A percentile compares a stretch with the other conserved stretches of the same genome.
phyloP scores from a whole-genome alignment of 2,797 vertebrate genomes.

The Thamnophis elegans region DNA sequence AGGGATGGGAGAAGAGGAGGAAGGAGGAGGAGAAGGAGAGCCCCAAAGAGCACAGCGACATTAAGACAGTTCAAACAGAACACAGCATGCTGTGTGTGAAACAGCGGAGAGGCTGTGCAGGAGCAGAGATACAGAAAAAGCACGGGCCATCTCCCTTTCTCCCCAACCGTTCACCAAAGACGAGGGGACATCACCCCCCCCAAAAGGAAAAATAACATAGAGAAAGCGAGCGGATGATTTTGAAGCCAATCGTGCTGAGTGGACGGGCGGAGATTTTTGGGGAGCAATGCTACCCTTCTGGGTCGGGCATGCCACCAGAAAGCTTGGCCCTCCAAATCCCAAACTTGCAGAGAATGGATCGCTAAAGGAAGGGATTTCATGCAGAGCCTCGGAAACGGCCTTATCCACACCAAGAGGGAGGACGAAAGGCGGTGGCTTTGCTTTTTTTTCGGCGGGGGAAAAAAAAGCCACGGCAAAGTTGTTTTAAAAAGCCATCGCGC shows the following conservation, averaged over 20 bases:
- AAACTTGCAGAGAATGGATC: not conserved
- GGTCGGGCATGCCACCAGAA: not conserved
- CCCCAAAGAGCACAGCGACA: not conserved
- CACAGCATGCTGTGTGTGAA: not conserved
- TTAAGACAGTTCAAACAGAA: not conserved
- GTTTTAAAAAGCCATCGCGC: slow-evolving; percentile 52
- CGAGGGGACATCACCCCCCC: not conserved
- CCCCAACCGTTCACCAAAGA: slow-evolving; percentile 27
- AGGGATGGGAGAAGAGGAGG: not conserved
- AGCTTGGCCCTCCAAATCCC: not conserved
- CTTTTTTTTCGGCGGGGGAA: not conserved
- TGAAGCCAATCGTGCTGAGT: slow-evolving; percentile 27
- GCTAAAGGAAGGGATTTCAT: slow-evolving; percentile 51
- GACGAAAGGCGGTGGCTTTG: slow-evolving; percentile 25
- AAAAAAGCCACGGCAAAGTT: slow-evolving; percentile 59
- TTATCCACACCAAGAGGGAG: not conserved
- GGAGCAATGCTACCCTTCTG: not conserved
- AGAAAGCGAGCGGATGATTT: slow-evolving; percentile 1
- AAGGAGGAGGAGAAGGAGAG: not conserved
- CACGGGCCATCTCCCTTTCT: accelerated
- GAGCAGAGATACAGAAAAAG: slow-evolving; percentile 10
- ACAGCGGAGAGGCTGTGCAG: not conserved
- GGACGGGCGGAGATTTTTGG: not conserved
- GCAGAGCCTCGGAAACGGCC: slow-evolving; percentile 47
- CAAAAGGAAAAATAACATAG: not conserved